Evolutionary conservation across 23 tunicate genomes (phyloP).

Genomic region (Ascidia mentula): DNA sequence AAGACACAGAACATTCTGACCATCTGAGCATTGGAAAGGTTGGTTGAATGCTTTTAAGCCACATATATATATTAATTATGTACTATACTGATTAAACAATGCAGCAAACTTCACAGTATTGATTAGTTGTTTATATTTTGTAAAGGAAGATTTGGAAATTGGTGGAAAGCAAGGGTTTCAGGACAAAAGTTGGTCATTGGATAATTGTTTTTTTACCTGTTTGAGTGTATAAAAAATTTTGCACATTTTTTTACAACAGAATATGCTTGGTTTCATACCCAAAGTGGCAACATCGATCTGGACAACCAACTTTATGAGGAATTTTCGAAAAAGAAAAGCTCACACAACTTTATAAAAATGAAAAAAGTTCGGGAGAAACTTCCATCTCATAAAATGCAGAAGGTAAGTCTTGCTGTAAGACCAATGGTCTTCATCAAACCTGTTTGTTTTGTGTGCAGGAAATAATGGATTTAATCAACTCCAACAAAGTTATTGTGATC

Average conservation of each 20-base stretch:
- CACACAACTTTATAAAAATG: constrained; percentile 16
- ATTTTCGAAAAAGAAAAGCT: background rate
- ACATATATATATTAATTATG: too few relatives aligned
- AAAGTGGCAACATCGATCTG: background rate
- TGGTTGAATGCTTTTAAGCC: too few relatives aligned
- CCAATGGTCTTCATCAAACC: background rate
- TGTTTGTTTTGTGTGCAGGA: constrained; percentile 7
- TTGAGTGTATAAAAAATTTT: too few relatives aligned
- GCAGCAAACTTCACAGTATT: too few relatives aligned
- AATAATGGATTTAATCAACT: constrained; percentile 40
- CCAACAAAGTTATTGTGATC: constrained; percentile 72
- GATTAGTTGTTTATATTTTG: too few relatives aligned
- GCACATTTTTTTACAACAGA: too few relatives aligned
- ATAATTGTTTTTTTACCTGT: too few relatives aligned
- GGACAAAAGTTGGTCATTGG: background rate
- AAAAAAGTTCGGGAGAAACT: constrained; percentile 44
- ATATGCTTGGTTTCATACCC: constrained; percentile 29
- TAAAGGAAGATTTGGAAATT: background rate
- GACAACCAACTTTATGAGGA: constrained; percentile 6
- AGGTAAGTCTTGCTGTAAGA: background rate
- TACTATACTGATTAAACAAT: too few relatives aligned
- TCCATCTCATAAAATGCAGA: constrained; percentile 52
- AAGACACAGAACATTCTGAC: too few relatives aligned
- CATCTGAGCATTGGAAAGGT: too few relatives aligned
- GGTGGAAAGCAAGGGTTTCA: background rate